Conservation (phyloP, 2,888 invertebrate genomes). For the Luperina testacea region DNA sequence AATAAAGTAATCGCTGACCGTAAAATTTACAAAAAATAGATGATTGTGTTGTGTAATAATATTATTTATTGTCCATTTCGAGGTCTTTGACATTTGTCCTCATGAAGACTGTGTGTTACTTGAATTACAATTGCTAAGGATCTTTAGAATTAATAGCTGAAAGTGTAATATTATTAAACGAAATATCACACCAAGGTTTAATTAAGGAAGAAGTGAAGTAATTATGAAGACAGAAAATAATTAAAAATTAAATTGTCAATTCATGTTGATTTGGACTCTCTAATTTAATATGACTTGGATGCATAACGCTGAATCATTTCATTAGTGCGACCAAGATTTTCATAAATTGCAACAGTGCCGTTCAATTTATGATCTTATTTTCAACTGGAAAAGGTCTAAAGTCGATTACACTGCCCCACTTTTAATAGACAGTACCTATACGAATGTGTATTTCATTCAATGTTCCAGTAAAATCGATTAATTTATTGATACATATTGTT, state of each 20-base stretch:
- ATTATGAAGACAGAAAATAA: neutral
- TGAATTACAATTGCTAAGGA: slow-evolving; percentile 5
- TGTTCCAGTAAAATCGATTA: slow-evolving; percentile 24
- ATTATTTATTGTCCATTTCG: slow-evolving; percentile 26
- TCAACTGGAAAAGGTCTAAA: neutral
- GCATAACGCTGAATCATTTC: slow-evolving; percentile 42
- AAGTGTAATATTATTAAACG: neutral
- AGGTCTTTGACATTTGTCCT: slow-evolving; percentile 37
- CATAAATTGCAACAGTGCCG: neutral
- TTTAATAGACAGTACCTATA: slow-evolving; percentile 2
- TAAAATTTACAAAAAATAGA: slow-evolving; percentile 35
- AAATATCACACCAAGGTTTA: neutral
- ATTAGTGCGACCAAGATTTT: slow-evolving; percentile 24
- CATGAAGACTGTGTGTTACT: slow-evolving; percentile 12
- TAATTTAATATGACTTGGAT: slow-evolving; percentile 35
- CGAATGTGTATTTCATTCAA: slow-evolving; percentile 25
- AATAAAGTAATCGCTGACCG: slow-evolving; percentile 39
- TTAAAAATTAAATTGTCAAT: neutral
- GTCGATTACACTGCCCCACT: neutral
- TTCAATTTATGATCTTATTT: neutral
- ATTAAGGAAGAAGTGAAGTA: neutral
- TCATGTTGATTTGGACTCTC: slow-evolving; percentile 10
- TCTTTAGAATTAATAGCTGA: neutral
- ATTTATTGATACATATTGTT: slow-evolving; percentile 43
- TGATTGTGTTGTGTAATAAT: slow-evolving; percentile 37